Evolutionary conservation across 2,888 invertebrate species (phyloP), one percentile per base, ranked within the genome.

Genomic region (Oscheius sp.): DNA sequence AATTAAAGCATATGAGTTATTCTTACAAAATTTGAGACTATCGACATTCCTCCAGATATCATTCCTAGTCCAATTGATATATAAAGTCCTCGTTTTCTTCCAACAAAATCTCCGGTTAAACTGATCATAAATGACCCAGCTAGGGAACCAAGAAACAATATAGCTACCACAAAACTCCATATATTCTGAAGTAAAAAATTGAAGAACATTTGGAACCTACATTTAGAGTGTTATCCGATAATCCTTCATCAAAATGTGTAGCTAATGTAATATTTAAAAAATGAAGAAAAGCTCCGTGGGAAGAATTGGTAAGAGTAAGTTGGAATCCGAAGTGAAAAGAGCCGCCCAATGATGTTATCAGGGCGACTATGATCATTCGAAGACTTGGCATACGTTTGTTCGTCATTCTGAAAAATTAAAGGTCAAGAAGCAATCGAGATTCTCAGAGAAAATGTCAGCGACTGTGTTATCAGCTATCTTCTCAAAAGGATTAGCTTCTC

Each of bases 281-380:
- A 8, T 17, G 28, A 17, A 80, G 38, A 64, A 82, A 82, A 1
- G 80, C 76, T 38, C 65, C 72, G 56, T 82, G 78, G 0, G 81
- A 72, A 0, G 82, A 80, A 68, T 82, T 80, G 17, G 82, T 82
- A 12, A 81, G 41, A 8, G 78, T 78, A 12, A 82, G 44, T 50
- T 82, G 81, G 63, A 70, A 81, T 28, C 82, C 82, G 44, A 80
- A 80, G 51, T 82, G 80, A 66, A 82, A 81, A 2, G 77, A 72
- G 4, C 82, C 80, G 3, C 77, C 80, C 6, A 80, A 69, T 3
- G 77, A 77, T 4, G 70, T 69, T 36, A 74, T 56, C n/a, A 75
- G 57, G 2, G 77, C 77, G 2, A 74, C 72, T 22, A 41, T 33
- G 32, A 77, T 61, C 73, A 77, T 74, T 14, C 71, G 72, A 63